These are phyloP conservation scores for Phalacrocorax aristotelis DNA, from an alignment of 2,113 vertebrate genomes.

Conservation along the genomic window DNA sequence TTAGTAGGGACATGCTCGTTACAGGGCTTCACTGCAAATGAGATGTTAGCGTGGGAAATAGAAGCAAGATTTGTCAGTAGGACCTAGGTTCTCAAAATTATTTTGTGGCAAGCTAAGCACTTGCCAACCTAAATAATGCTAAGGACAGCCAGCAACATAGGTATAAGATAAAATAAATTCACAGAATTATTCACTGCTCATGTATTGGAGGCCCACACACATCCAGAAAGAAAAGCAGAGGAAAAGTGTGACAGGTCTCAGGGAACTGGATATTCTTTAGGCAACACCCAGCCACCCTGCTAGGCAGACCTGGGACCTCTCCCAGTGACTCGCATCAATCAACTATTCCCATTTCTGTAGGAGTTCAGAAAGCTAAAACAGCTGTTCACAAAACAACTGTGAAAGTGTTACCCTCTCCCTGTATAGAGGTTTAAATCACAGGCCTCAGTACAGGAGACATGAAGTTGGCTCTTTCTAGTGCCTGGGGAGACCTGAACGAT, in stretches of 20 bases:
- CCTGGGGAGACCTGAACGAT: background rate
- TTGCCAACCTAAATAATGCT: background rate
- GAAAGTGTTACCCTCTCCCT: background rate
- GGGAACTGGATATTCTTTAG: background rate
- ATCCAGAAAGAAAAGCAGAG: background rate
- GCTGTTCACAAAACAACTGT: background rate
- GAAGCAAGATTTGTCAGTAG: background rate
- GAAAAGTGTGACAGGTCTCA: background rate
- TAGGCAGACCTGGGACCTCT: background rate
- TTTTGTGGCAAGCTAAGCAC: background rate
- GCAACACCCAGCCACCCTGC: background rate
- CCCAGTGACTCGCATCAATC: accelerated
- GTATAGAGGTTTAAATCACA: background rate
- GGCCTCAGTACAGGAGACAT: background rate
- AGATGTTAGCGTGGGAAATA: accelerated
- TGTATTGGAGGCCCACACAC: background rate
- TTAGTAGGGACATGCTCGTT: background rate
- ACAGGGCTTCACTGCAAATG: background rate
- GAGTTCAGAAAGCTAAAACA: background rate
- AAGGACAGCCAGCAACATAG: background rate
- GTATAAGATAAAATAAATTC: background rate
- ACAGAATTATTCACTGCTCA: background rate
- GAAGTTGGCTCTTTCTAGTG: background rate
- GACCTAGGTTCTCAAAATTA: background rate
- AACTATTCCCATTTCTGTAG: background rate